phyloP scores from a whole-genome alignment of 2,113 vertebrate species.

The Paraplagusia blochii region DNA sequence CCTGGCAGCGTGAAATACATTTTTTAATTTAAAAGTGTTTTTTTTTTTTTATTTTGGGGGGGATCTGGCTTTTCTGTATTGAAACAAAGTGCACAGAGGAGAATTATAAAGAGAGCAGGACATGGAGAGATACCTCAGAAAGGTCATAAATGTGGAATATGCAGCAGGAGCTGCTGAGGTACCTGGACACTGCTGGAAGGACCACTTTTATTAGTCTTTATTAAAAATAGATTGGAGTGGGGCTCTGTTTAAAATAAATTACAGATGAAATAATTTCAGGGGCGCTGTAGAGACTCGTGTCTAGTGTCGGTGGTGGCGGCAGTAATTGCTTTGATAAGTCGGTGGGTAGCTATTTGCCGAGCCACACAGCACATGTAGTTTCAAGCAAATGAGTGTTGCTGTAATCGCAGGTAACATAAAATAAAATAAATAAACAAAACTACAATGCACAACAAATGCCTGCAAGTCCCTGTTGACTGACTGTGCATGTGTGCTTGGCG shows the following conservation, averaged over 20 bases:
- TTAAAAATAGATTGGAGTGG: slow-evolving; percentile 50
- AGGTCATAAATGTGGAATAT: slow-evolving; percentile 47
- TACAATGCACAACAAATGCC: slow-evolving; percentile 59
- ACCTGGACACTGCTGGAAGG: slow-evolving; percentile 29
- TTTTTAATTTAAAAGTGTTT: slow-evolving; percentile 52
- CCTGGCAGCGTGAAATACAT: slow-evolving; percentile 59
- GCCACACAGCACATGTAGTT: slow-evolving; percentile 10
- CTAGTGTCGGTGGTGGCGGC: slow-evolving; percentile 13
- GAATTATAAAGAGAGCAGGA: slow-evolving; percentile 29
- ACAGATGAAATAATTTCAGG: slow-evolving; percentile 33
- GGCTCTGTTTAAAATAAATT: slow-evolving; percentile 48
- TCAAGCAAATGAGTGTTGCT: slow-evolving; percentile 35
- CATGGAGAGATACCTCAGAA: slow-evolving; percentile 16
- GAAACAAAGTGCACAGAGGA: slow-evolving; percentile 44
- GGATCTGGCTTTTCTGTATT: slow-evolving; percentile 35
- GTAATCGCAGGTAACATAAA: slow-evolving; percentile 20
- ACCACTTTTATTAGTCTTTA: slow-evolving; percentile 55
- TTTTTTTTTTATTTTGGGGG: neutral
- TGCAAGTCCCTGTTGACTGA: slow-evolving; percentile 30
- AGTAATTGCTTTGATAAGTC: slow-evolving; percentile 43
- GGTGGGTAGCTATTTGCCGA: slow-evolving; percentile 17
- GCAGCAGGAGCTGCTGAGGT: slow-evolving; percentile 29
- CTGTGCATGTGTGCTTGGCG: slow-evolving; percentile 40
- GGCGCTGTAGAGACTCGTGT: slow-evolving; percentile 1
- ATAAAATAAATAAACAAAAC: slow-evolving; percentile 37